Evolutionary conservation across 2,888 invertebrate genomes (phyloP).

Genomic region (Globia sparganii): DNA sequence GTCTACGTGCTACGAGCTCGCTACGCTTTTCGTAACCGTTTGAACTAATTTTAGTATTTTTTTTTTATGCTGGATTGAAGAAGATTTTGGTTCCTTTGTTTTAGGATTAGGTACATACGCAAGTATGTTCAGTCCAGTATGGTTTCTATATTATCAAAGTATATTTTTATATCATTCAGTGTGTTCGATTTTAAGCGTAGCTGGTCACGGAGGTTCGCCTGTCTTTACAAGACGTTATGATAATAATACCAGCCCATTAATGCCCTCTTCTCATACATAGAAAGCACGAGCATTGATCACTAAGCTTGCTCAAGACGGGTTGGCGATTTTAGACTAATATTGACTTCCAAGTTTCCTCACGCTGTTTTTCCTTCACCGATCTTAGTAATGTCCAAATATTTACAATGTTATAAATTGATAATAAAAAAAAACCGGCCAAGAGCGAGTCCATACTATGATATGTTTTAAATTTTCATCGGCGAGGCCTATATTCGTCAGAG

Average conservation of each 20-base stretch:
- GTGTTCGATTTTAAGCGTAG: not conserved
- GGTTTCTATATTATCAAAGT: not conserved
- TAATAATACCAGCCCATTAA: not conserved
- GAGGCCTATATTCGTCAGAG: too few species aligned
- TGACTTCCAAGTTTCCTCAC: not conserved
- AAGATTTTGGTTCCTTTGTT: not conserved
- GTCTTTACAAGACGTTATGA: not conserved
- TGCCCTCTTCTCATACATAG: not conserved
- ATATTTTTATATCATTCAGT: not conserved
- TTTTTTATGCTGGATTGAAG: not conserved
- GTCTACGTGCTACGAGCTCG: not conserved
- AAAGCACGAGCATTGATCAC: not conserved
- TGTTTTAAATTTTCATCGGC: too few species aligned
- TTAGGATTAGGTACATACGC: not conserved
- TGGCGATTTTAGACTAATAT: not conserved
- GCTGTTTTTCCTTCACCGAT: not conserved
- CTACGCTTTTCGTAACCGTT: conserved; percentile 10
- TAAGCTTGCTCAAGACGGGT: not conserved
- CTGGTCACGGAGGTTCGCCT: not conserved
- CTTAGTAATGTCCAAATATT: not conserved
- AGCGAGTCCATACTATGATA: too few species aligned
- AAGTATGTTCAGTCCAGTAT: too few species aligned
- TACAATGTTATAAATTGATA: not conserved
- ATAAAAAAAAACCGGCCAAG: too few species aligned
- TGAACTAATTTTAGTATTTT: not conserved